These are phyloP conservation scores for Neolamprologus falcicula DNA, from an alignment of 2,113 vertebrate species.

Conservation along the genomic window DNA sequence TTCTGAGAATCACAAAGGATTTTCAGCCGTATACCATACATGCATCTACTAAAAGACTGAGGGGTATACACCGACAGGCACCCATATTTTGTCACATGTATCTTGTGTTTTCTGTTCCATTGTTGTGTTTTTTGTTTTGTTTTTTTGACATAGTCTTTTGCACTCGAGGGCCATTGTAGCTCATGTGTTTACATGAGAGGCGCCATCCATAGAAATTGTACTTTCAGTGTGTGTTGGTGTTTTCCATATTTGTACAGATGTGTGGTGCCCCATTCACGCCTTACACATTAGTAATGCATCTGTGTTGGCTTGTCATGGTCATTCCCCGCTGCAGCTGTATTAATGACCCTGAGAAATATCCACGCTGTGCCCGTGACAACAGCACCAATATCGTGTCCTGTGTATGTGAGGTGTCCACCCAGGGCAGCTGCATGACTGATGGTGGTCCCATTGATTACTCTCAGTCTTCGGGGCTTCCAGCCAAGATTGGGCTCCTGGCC, in stretches of 20 bases:
- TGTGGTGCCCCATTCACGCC: not conserved
- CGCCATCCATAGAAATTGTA: not conserved
- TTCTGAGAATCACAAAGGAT: not conserved
- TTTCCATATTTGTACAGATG: not conserved
- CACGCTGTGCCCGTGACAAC: slow-evolving; percentile 27
- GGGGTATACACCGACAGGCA: not conserved
- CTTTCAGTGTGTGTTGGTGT: not conserved
- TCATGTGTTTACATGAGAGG: not conserved
- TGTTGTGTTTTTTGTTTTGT: not conserved
- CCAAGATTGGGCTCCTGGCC: slow-evolving; percentile 60
- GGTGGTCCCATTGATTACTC: slow-evolving; percentile 66
- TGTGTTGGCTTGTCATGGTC: not conserved
- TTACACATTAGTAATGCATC: not conserved
- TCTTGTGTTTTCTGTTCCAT: not conserved
- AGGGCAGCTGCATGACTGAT: slow-evolving; percentile 61
- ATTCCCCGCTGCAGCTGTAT: slow-evolving; percentile 4
- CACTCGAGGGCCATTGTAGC: not conserved
- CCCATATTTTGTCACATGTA: not conserved
- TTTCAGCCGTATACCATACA: not conserved
- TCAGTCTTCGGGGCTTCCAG: slow-evolving; percentile 54
- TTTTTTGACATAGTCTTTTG: not conserved
- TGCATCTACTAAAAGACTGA: not conserved
- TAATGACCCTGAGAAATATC: slow-evolving; percentile 39
- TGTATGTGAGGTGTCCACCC: slow-evolving; percentile 43
- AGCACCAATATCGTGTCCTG: slow-evolving; percentile 23